These are phyloP conservation scores for Chrysocyon brachyurus DNA, from an alignment of 2,797 vertebrate species.

Conservation along the genomic window DNA sequence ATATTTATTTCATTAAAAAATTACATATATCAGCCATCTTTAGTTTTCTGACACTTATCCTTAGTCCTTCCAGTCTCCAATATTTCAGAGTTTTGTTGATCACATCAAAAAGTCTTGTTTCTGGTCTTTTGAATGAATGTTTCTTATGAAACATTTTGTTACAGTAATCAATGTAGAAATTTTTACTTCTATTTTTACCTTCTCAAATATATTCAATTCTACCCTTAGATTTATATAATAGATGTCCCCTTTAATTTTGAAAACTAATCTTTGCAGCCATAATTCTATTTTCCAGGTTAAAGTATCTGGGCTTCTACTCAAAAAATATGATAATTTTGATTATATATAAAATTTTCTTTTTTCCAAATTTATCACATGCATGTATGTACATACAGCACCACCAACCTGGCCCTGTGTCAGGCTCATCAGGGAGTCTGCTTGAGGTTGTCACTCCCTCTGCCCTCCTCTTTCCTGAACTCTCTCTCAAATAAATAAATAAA, in stretches of 20 bases:
- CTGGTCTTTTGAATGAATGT: neutral
- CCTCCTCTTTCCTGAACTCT: neutral
- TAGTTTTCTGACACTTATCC: neutral
- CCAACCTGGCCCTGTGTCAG: neutral
- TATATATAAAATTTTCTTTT: neutral
- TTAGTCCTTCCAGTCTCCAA: neutral
- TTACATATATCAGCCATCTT: neutral
- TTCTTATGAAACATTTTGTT: neutral
- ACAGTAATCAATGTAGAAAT: neutral
- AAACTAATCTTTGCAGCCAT: neutral
- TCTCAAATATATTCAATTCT: neutral
- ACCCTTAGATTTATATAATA: neutral
- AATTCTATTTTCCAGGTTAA: neutral
- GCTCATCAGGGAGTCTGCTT: neutral
- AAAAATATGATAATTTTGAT: neutral
- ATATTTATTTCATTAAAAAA: neutral
- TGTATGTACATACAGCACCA: neutral
- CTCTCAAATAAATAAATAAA: neutral
- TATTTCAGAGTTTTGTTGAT: neutral
- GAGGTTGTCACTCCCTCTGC: neutral
- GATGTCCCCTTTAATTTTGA: neutral
- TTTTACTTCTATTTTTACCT: neutral
- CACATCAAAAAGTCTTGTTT: neutral
- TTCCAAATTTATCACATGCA: neutral
- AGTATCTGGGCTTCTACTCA: neutral